Base-by-base conservation (phyloP, 1,140 invertebrate species). In the Aradophagus sp. region DNA sequence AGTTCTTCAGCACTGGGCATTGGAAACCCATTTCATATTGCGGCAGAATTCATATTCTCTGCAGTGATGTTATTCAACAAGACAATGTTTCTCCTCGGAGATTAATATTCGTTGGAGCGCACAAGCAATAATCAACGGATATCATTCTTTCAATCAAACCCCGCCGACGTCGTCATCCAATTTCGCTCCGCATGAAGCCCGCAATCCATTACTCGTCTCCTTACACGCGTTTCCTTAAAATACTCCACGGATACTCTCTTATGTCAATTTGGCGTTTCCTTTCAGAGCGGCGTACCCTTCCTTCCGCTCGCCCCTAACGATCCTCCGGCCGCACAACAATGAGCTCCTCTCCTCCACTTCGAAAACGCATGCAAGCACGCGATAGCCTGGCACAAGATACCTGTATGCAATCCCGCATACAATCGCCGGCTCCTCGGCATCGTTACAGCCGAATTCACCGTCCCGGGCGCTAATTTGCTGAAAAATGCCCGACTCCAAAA, bases 351-450 rank as follows among this genome's bases (percentile, higher is more conserved):
- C 1, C 8, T 42, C 17, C 35, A 34, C 53, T 44, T 58, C 34
- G 6, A 29, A 23, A 56, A 47, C 16, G 34, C 34, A 42, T 27
- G 47, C 42, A 13, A 68, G 15, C 65, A 68, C 65, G 65, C 65
- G 35, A 68, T 42, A 36, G 7, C 20, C 14, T n/a, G n/a, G 20
- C 20, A 4, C 8, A 23, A 13, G 39, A 17, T 32, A 29, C 12
- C 26, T 39, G 26, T 38, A 53, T 53, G 23, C n/a, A 62, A 23
- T 35, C 26, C 17, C 32, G 26, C 31, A 34, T 19, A 39, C 11
- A 42, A 42, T 34, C 2, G 1, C 2, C 16, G 19, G 19, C 17
- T 31, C 27, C 36, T 19, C 11, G 23, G 38, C 10, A 14, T 27
- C n/a, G 11, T 19, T 8, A 11, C 12, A 26, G 6, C 15, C 6